Conservation (phyloP, 2,113 vertebrate species). For the Toxotes chatareus region DNA sequence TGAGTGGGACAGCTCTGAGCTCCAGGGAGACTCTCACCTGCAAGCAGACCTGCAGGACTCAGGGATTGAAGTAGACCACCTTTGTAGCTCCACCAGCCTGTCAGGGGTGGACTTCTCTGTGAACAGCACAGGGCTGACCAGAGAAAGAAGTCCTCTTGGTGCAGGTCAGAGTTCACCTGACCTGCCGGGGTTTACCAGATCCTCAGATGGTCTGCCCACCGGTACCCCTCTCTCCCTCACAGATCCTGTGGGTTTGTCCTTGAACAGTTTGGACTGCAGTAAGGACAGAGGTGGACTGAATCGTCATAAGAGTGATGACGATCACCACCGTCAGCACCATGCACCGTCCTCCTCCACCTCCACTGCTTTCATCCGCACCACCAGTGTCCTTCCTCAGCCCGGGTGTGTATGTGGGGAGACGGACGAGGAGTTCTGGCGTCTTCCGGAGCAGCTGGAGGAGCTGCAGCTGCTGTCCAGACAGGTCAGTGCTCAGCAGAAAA, state of each 20-base stretch:
- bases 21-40: conserved; percentile 29
- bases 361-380: conserved; percentile 70
- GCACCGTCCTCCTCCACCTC: conserved; percentile 25
- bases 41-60: conserved; percentile 88
- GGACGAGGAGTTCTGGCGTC: conserved; percentile 90
- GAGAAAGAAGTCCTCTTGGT: neutral
- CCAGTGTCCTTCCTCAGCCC: conserved; percentile 69
- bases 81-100: conserved; percentile 81
- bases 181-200: conserved; percentile 44
- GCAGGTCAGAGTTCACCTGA: conserved; percentile 49
- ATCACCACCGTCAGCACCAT: conserved; percentile 14
- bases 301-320: neutral
- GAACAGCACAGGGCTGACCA: neutral
- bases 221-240: conserved; percentile 32
- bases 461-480: conserved; percentile 86
- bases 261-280: conserved; percentile 39
- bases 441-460: conserved; percentile 88
- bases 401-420: conserved; percentile 64
- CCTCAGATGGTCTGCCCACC: conserved; percentile 56
- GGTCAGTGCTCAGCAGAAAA: conserved; percentile 40
- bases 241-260: conserved; percentile 58
- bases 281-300: neutral
- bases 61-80: conserved; percentile 89
- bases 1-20: conserved; percentile 49
- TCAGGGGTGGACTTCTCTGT: conserved; percentile 57